Evolutionary conservation across 2,888 invertebrate genomes (phyloP).

Genomic region (Lamproptera curius): DNA sequence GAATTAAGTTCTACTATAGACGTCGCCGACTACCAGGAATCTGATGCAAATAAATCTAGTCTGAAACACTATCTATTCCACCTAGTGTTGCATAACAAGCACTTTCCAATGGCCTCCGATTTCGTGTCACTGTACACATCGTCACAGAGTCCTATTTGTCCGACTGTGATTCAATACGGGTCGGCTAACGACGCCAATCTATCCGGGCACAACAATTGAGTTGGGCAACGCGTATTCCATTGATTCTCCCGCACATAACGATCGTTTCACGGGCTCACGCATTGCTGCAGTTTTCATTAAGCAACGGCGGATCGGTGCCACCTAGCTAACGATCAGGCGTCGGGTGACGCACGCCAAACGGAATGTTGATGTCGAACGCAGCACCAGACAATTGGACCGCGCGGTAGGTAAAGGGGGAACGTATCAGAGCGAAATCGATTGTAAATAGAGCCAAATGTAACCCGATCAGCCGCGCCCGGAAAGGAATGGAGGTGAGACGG

Average conservation of each 20-base stretch:
- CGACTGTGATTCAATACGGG: slow-evolving; percentile 36
- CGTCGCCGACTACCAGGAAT: too few relatives aligned
- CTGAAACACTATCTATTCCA: slow-evolving; percentile 27
- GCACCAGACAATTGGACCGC: slow-evolving; percentile 34
- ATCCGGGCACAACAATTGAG: slow-evolving; percentile 44
- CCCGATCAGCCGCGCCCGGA: slow-evolving; percentile 44
- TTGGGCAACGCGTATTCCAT: slow-evolving; percentile 53
- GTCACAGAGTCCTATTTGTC: too few relatives aligned
- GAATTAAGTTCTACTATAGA: too few relatives aligned
- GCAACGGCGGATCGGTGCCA: slow-evolving; percentile 9
- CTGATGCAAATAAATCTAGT: slow-evolving; percentile 35
- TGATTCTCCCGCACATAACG: slow-evolving; percentile 50
- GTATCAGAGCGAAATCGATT: slow-evolving; percentile 28
- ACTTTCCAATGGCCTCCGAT: slow-evolving; percentile 56
- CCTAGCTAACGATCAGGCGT: slow-evolving; percentile 36
- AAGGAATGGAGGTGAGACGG: slow-evolving; percentile 54
- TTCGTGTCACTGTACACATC: slow-evolving; percentile 50
- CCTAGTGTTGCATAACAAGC: slow-evolving; percentile 61
- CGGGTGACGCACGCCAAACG: slow-evolving; percentile 59
- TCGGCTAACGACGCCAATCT: slow-evolving; percentile 34
- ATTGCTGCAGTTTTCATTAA: slow-evolving; percentile 1
- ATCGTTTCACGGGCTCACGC: neutral
- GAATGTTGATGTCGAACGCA: slow-evolving; percentile 62
- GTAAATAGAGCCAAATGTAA: slow-evolving; percentile 40
- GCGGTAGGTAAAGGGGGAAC: slow-evolving; percentile 27